Conservation (phyloP, 2,888 invertebrate species). For the Callyntrura guangdongensis region DNA sequence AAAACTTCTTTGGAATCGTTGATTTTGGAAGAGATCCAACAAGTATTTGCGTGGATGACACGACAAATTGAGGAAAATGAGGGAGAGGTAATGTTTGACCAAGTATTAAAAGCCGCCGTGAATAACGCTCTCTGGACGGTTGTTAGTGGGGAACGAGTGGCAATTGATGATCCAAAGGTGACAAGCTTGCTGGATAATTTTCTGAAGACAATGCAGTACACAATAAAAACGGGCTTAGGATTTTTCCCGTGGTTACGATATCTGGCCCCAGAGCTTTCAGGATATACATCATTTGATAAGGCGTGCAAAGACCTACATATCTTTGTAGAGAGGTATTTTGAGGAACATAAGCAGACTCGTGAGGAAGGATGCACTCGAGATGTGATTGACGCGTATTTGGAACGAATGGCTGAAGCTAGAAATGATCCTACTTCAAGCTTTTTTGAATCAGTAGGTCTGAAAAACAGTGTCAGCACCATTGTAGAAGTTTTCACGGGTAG, state of each 20-base stretch:
- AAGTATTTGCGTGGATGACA: background rate
- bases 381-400: too few relatives aligned
- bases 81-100: too few relatives aligned
- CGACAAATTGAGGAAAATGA: background rate
- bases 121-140: background rate
- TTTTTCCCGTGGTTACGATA: constrained; percentile 22
- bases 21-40: background rate
- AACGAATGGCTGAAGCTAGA: too few relatives aligned
- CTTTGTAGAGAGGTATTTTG: background rate
- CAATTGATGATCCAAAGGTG: background rate
- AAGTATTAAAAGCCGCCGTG: too few relatives aligned
- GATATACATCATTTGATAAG: background rate
- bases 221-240: constrained; percentile 8
- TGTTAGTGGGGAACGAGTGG: background rate
- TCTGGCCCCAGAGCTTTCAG: background rate
- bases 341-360: background rate
- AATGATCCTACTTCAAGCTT: too few relatives aligned
- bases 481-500: too few relatives aligned
- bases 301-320: background rate
- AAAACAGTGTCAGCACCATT: too few relatives aligned
- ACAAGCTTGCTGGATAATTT: background rate
- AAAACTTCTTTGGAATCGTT: background rate
- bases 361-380: too few relatives aligned
- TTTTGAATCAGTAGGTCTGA: too few relatives aligned
- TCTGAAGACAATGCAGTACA: background rate